A percentile compares a stretch with the other conserved stretches of the same genome.
Conservation (phyloP, 2,888 invertebrate genomes). For the Helicoverpa assulta region DNA sequence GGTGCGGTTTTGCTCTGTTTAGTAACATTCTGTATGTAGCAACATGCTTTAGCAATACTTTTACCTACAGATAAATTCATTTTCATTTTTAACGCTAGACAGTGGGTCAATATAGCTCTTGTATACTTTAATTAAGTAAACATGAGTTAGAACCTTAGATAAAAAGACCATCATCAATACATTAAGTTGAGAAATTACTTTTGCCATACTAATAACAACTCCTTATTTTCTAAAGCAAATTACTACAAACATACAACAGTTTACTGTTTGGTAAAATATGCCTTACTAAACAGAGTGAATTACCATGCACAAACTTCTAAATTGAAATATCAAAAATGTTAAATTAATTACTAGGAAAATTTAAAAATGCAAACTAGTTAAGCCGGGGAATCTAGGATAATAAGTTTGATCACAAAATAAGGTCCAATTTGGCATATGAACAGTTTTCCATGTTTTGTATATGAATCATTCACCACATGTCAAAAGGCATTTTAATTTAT, state of each 20-base stretch:
- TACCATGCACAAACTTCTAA: slow-evolving; percentile 70
- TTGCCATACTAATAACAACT: not conserved
- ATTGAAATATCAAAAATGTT: slow-evolving; percentile 71
- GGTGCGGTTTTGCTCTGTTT: slow-evolving; percentile 46
- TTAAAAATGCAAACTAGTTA: slow-evolving; percentile 66
- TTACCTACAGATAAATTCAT: not conserved
- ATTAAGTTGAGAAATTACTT: not conserved
- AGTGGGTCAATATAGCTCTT: slow-evolving; percentile 1
- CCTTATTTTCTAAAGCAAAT: not conserved
- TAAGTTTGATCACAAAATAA: slow-evolving; percentile 70
- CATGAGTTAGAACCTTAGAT: slow-evolving; percentile 3
- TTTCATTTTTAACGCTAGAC: not conserved
- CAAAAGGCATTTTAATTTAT: slow-evolving; percentile 69
- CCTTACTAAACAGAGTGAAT: slow-evolving; percentile 53
- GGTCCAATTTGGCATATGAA: slow-evolving; percentile 79
- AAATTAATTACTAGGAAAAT: slow-evolving; percentile 67
- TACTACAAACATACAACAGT: slow-evolving; percentile 1
- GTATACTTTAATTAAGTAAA: slow-evolving; percentile 3
- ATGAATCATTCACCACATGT: slow-evolving; percentile 64
- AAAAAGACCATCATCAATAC: not conserved
- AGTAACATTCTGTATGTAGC: slow-evolving; percentile 8
- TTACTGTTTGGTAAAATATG: not conserved
- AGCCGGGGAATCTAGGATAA: slow-evolving; percentile 71
- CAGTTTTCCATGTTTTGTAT: slow-evolving; percentile 67
- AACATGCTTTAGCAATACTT: slow-evolving; percentile 8